A percentile compares a stretch with the other conserved stretches of the same genome.
phyloP scores from a whole-genome alignment of 2,113 vertebrate species.

The Lepus europaeus region DNA sequence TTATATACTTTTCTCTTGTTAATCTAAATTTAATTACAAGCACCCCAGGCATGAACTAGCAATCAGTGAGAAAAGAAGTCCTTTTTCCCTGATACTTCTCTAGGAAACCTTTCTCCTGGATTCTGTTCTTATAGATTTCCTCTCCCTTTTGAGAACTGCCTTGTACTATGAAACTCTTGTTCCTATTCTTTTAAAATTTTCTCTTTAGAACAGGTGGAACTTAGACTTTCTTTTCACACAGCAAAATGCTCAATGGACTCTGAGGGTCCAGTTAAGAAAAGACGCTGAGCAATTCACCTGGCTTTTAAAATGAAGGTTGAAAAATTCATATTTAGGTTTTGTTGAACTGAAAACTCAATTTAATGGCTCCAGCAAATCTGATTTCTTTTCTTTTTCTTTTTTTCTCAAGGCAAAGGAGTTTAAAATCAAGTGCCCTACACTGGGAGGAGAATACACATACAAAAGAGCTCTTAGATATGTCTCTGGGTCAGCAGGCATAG shows the following conservation, averaged over 20 bases:
- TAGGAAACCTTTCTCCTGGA: neutral
- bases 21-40: neutral
- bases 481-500: slow-evolving; percentile 22
- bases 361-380: neutral
- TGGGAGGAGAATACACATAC: neutral
- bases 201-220: neutral
- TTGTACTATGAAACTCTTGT: neutral
- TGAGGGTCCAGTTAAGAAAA: neutral
- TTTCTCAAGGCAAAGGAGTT: slow-evolving; percentile 33
- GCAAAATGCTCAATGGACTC: neutral
- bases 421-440: slow-evolving; percentile 56
- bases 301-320: neutral
- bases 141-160: neutral
- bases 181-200: neutral
- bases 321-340: slow-evolving; percentile 15
- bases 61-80: neutral
- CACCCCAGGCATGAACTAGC: neutral
- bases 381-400: neutral
- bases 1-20: neutral
- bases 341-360: slow-evolving; percentile 4
- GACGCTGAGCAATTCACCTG: neutral
- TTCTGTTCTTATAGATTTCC: neutral
- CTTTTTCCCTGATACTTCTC: neutral
- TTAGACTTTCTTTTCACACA: neutral
- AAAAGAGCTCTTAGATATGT: slow-evolving; percentile 5